Percentiles rank a stretch among this genome's conserved stretches.
These are phyloP conservation scores for Thaumatotibia leucotreta DNA, from an alignment of 1,140 invertebrate genomes.

Conservation along the genomic window DNA sequence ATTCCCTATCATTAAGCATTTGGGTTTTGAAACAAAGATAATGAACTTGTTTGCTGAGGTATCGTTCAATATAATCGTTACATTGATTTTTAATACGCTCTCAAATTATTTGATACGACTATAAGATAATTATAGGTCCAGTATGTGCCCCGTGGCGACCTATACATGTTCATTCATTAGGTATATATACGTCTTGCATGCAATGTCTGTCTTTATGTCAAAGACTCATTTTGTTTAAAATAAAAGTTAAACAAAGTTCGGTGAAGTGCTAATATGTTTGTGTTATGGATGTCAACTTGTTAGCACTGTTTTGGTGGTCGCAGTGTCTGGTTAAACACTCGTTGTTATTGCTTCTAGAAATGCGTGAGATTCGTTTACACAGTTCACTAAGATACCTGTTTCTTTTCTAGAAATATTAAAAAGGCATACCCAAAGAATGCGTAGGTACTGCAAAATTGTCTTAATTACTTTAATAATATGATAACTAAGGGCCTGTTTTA, in stretches of 20 bases:
- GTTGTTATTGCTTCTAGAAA: not conserved
- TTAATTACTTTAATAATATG: too few species aligned
- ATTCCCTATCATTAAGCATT: constrained; percentile 1
- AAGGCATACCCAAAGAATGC: not conserved
- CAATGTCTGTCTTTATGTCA: not conserved
- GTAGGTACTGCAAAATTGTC: too few species aligned
- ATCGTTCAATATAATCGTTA: not conserved
- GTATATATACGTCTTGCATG: not conserved
- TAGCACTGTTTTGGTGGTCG: not conserved
- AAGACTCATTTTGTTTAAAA: not conserved
- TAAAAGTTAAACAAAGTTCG: not conserved
- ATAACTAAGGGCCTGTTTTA: too few species aligned
- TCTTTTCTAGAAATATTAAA: too few species aligned
- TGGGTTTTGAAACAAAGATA: constrained; percentile 6
- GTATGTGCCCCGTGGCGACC: not conserved
- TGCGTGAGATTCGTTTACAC: not conserved
- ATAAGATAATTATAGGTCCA: not conserved
- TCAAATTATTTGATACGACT: not conserved
- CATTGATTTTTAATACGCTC: not conserved
- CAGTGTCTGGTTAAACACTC: not conserved
- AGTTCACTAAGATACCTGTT: too few species aligned
- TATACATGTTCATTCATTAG: not conserved
- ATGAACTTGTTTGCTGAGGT: constrained; percentile 5
- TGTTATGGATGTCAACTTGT: constrained; percentile 12
- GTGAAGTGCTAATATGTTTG: constrained; percentile 5